These are phyloP conservation scores for Amiota communis DNA, from an alignment of 2,888 invertebrate species.

Conservation along the genomic window DNA sequence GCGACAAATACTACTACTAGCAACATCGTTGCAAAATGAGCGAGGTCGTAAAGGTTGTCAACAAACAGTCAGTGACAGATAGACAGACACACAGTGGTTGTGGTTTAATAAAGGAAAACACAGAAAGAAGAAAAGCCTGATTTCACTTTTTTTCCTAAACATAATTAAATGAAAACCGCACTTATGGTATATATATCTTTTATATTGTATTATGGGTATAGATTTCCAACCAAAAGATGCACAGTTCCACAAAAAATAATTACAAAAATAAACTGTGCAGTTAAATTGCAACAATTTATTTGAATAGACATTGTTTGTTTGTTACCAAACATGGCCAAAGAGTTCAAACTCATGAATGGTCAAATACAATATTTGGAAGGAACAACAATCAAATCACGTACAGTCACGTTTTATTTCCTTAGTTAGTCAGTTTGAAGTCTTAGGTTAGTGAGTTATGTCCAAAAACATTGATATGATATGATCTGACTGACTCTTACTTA, in stretches of 20 bases:
- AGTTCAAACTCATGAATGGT: constrained; percentile 1
- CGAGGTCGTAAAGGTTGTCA: neutral
- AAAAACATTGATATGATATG: neutral
- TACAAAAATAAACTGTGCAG: neutral
- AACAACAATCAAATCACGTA: neutral
- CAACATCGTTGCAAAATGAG: neutral
- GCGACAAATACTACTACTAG: neutral
- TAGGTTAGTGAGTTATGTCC: constrained; percentile 14
- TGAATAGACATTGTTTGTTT: neutral
- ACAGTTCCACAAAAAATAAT: neutral
- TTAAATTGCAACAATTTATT: neutral
- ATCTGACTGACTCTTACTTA: neutral
- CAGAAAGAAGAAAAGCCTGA: neutral
- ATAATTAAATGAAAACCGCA: constrained; percentile 13
- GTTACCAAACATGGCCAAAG: neutral
- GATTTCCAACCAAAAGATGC: neutral
- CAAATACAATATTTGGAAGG: neutral
- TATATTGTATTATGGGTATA: neutral
- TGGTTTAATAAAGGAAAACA: neutral
- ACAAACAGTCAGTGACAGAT: neutral
- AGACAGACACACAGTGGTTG: neutral
- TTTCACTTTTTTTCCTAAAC: constrained; percentile 21
- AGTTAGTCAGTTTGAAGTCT: neutral
- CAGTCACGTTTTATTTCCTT: constrained; percentile 18
- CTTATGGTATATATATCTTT: constrained; percentile 3